Base-by-base conservation (phyloP, 92 coral and sea anemone species). In the Nematostella vectensis region DNA sequence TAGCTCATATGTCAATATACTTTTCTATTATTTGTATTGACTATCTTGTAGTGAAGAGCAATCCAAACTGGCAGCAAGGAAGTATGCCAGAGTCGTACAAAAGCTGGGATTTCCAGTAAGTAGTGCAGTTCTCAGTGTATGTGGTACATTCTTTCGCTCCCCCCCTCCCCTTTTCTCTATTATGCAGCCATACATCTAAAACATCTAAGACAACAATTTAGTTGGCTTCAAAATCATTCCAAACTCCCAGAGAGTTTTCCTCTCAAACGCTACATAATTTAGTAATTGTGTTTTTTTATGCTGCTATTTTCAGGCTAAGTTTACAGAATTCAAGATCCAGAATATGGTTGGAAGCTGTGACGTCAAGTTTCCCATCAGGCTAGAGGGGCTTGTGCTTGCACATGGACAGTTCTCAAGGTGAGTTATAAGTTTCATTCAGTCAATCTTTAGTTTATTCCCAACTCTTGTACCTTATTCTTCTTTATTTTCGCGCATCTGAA, bases 341-440 rank as follows among this genome's bases (percentile, higher is more conserved):
- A 91, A 91, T 43, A 91, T 91, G 98, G 98, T 91, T n/a, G 98
- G 98, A 27, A 91, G 98, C 65, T 91, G 98, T 70, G 98, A 91
- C 65, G 98, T 91, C 37, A 91, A 87, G 55, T 91, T 91, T 52
- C 98, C 98, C 22, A 91, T 91, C 47, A 80, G 98, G 57, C 82
- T 91, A 20, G 98, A 91, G 31, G 98, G 98, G 18, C 74, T 91
- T 2, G 98, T 91, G 21, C 71, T 91, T 55, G 98, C 96, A 11
- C 98, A 91, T 65, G 93, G 88, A 16, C 98, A 91, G 77, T 91
- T 91, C 71, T 86, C 98, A 66, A 91, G 98, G 98, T 91, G 57
- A 27, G 37, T 2, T 17, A 8, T 11, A n/a, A n/a, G n/a, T n/a
- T n/a, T n/a, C n/a, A n/a, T n/a, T n/a, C n/a, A n/a, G n/a, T 4